A percentile compares a stretch with the other conserved stretches of the same genome.
Conservation (phyloP, 2,888 invertebrate genomes). For the Pocota personata region DNA sequence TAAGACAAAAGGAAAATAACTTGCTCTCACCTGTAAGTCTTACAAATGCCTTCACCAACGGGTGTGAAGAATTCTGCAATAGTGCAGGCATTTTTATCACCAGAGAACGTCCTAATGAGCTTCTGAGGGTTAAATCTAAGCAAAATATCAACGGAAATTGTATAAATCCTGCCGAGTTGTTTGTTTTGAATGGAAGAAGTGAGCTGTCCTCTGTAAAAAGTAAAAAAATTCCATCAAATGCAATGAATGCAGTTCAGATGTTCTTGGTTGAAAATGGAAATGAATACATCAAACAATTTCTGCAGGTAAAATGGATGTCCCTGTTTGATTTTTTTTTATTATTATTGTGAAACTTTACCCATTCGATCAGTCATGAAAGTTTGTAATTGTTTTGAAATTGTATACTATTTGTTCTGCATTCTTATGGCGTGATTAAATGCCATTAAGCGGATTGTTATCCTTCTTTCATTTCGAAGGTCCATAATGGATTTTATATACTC, state of each 20-base stretch:
- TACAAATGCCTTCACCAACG: slow-evolving; percentile 23
- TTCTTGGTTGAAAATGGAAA: slow-evolving; percentile 87
- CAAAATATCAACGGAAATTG: slow-evolving; percentile 25
- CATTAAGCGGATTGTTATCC: slow-evolving; percentile 21
- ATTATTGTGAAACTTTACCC: slow-evolving; percentile 17
- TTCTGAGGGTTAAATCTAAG: slow-evolving; percentile 24
- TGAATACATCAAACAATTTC: slow-evolving; percentile 86
- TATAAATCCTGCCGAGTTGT: slow-evolving; percentile 20
- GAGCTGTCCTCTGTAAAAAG: slow-evolving; percentile 49
- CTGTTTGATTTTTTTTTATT: neutral
- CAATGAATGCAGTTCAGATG: slow-evolving; percentile 86
- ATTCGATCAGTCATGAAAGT: slow-evolving; percentile 44
- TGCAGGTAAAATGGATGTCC: slow-evolving; percentile 84
- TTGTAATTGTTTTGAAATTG: slow-evolving; percentile 45
- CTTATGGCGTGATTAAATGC: slow-evolving; percentile 46
- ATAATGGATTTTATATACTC: slow-evolving; percentile 32
- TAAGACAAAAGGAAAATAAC: slow-evolving; percentile 21
- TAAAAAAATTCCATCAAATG: slow-evolving; percentile 84
- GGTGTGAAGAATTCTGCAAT: slow-evolving; percentile 32
- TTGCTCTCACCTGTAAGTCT: slow-evolving; percentile 39
- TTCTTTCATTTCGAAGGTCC: slow-evolving; percentile 17
- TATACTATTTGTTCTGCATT: slow-evolving; percentile 37
- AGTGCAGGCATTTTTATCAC: slow-evolving; percentile 29
- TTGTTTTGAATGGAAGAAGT: slow-evolving; percentile 20
- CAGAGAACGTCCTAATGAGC: slow-evolving; percentile 52